Percentiles rank a stretch among this genome's conserved stretches.
These are phyloP conservation scores for Leucozona laternaria DNA, from an alignment of 2,888 invertebrate genomes.

Conservation along the genomic window DNA sequence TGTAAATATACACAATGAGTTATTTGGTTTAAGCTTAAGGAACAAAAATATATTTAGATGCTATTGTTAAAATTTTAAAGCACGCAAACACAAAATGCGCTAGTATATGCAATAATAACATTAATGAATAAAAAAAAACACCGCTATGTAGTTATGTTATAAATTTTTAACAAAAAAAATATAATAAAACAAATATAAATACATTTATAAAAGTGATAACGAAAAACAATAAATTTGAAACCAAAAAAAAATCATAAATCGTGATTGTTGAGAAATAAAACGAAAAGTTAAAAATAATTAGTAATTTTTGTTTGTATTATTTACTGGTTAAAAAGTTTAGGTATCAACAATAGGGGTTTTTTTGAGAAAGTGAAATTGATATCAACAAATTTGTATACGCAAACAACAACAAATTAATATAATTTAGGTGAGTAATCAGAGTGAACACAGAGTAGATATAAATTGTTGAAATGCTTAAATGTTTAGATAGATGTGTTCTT, in stretches of 20 bases:
- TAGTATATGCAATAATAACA: constrained; percentile 45
- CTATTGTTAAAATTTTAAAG: constrained; percentile 72
- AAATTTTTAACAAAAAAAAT: constrained; percentile 63
- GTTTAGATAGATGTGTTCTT: too few species aligned
- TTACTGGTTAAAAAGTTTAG: too few species aligned
- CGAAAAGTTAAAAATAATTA: constrained; percentile 13
- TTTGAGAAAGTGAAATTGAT: too few species aligned
- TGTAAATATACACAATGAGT: constrained; percentile 61
- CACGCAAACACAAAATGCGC: constrained; percentile 57
- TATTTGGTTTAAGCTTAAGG: constrained; percentile 40
- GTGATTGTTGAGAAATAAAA: constrained; percentile 63
- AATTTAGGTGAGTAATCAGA: too few species aligned
- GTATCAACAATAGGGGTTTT: too few species aligned
- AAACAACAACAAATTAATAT: too few species aligned
- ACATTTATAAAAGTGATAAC: constrained; percentile 71
- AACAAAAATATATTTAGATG: constrained; percentile 47
- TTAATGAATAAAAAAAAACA: constrained; percentile 13
- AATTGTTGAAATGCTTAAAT: too few species aligned
- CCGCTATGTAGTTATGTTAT: constrained; percentile 72
- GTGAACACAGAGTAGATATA: too few species aligned
- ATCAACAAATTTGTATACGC: too few species aligned
- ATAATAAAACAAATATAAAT: constrained; percentile 28
- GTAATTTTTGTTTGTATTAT: background rate
- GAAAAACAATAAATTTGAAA: constrained; percentile 71
- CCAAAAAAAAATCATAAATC: constrained; percentile 47